phyloP scores from a whole-genome alignment of 2,113 vertebrate genomes.

The Rhinogobius similis region DNA sequence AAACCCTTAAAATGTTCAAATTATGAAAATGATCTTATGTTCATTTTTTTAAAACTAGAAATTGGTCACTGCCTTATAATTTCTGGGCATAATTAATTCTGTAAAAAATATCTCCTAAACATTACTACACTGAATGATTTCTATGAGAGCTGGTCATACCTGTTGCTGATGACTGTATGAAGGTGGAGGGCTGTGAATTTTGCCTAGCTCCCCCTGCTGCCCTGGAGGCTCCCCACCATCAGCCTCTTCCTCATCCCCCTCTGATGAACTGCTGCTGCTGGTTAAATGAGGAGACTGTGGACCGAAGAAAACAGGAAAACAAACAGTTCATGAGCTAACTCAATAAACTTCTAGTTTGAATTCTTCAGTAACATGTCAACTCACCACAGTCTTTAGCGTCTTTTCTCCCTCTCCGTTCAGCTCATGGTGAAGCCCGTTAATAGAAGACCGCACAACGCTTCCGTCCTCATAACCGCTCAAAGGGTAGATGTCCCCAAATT shows the following conservation, averaged over 20 bases:
- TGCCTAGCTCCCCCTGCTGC: slow-evolving; percentile 78
- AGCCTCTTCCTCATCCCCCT: slow-evolving; percentile 91
- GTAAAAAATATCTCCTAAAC: too few species aligned
- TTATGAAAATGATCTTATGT: too few species aligned
- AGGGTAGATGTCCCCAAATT: slow-evolving; percentile 89
- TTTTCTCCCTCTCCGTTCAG: slow-evolving; percentile 86
- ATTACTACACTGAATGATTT: neutral
- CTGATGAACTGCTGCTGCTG: slow-evolving; percentile 92
- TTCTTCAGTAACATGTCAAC: slow-evolving; percentile 13
- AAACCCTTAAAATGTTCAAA: too few species aligned
- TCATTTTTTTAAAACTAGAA: too few species aligned
- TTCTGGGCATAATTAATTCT: too few species aligned
- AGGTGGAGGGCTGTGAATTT: slow-evolving; percentile 77
- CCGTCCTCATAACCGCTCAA: slow-evolving; percentile 85
- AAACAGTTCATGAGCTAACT: neutral
- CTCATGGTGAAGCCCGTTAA: slow-evolving; percentile 88
- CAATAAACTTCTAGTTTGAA: too few species aligned
- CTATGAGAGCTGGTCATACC: slow-evolving; percentile 33
- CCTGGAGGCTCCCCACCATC: slow-evolving; percentile 82
- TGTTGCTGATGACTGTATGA: slow-evolving; percentile 73
- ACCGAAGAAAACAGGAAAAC: slow-evolving; percentile 15
- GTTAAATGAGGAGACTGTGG: slow-evolving; percentile 87
- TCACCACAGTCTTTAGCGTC: slow-evolving; percentile 86
- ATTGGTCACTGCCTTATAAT: too few species aligned
- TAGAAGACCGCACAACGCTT: slow-evolving; percentile 78